These are phyloP conservation scores for Lepus oiostolus DNA, from an alignment of 2,797 vertebrate species.

Conservation along the genomic window DNA sequence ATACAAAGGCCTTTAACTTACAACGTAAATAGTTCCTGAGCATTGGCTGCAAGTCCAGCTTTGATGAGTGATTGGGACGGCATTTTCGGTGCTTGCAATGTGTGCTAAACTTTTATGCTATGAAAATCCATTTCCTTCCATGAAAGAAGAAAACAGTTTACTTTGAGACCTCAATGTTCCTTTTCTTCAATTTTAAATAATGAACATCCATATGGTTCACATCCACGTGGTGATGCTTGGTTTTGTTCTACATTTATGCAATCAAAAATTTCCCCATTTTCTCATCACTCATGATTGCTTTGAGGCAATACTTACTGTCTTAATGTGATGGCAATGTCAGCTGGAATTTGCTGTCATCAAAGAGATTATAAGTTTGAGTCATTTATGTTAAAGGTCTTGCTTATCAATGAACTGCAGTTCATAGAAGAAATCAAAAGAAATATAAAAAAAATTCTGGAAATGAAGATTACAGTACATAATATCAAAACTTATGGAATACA, in stretches of 20 bases:
- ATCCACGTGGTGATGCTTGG: background rate
- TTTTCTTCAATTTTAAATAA: conserved; percentile 50
- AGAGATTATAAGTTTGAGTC: no score
- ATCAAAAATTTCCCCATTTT: background rate
- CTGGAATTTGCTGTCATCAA: no score
- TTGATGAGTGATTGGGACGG: background rate
- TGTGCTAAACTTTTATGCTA: background rate
- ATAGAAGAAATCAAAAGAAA: no score
- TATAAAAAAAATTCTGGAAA: no score
- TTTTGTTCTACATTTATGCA: background rate
- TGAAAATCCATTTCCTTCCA: background rate
- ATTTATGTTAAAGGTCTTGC: no score
- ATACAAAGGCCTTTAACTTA: background rate
- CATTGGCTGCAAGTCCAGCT: no score
- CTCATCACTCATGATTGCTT: no score
- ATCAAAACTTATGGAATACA: no score
- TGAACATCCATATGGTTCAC: background rate
- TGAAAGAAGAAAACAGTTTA: background rate
- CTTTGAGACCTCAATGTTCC: background rate
- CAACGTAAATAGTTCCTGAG: background rate
- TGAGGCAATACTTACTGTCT: no score
- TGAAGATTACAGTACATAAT: no score
- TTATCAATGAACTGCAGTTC: no score
- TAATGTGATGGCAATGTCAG: no score
- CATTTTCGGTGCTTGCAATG: background rate